phyloP scores from a whole-genome alignment of 2,888 invertebrate genomes.

The Plagiodera versicolora region DNA sequence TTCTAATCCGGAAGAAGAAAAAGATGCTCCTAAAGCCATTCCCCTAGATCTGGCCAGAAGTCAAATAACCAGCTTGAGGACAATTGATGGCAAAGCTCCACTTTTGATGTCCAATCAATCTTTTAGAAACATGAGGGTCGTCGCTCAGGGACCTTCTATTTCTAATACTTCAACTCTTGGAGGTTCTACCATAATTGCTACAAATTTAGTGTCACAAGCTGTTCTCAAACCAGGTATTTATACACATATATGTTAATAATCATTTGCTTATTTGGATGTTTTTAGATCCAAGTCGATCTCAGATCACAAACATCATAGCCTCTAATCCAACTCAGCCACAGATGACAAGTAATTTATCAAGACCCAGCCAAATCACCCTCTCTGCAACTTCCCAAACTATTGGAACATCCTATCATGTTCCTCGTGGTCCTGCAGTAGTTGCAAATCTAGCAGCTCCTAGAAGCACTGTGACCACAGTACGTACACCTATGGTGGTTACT shows the following conservation, averaged over 20 bases:
- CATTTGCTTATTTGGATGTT: neutral
- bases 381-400: conserved; percentile 47
- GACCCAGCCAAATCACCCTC: conserved; percentile 52
- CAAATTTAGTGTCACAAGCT: conserved; percentile 56
- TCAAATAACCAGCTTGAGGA: conserved; percentile 58
- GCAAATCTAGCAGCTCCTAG: conserved; percentile 74
- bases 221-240: conserved; percentile 58
- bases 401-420: conserved; percentile 54
- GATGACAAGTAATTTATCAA: conserved; percentile 35
- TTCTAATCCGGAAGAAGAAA: conserved; percentile 58
- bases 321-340: conserved; percentile 31
- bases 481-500: conserved; percentile 51
- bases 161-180: conserved; percentile 46
- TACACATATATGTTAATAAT: neutral
- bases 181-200: conserved; percentile 52
- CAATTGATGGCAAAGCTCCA: conserved; percentile 52
- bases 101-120: conserved; percentile 51
- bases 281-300: conserved; percentile 36
- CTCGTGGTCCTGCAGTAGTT: conserved; percentile 71
- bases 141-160: conserved; percentile 47
- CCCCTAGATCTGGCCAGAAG: conserved; percentile 58
- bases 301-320: conserved; percentile 35
- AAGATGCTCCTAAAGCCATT: conserved; percentile 62
- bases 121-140: conserved; percentile 51
- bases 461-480: conserved; percentile 60